Base-by-base conservation (phyloP, 1,140 invertebrate genomes). In the Aleiodes sp. region DNA sequence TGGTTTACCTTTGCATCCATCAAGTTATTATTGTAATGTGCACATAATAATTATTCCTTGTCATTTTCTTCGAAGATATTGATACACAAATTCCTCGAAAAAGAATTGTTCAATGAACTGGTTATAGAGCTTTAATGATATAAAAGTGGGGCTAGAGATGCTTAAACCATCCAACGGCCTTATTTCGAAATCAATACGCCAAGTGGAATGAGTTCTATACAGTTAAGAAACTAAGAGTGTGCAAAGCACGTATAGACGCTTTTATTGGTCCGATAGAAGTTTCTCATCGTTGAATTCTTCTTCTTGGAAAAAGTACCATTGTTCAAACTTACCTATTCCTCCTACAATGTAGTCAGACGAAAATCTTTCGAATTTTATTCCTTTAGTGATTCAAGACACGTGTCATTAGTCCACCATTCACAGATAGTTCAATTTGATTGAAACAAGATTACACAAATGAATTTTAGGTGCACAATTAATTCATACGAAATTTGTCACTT, bases 221-320 rank as follows among this genome's bases (percentile, higher is more conserved):
- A 21, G 29, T 9, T 12, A 26, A 19, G 35, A 61, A 60, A 61
- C 21, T 28, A n/a, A 28, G 41, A 52, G 56, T 46, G 37, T 43
- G 59, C 37, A 62, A 62, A 68, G 66, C 59, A 68, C 59, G 66
- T 68, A 62, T 62, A 19, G 59, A 68, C 19, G 43, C 37, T 62
- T 52, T 68, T 68, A 66, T 68, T 33, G 46, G 46, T 35, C 46
- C 56, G 56, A 60, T 60, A 67, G 29, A 67, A 67, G 19, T 59
- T 67, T 26, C 52, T 37, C 46, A 43, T 43, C 39, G 39, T 43
- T 16, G 39, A 4, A 16, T 6, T n/a, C 39, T 14, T 8, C 39
- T 43, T 12, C 39, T 43, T 16, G 7, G 39, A 2, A 52, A 24
- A n/a, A n/a, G 19, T 4, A 24, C 2, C 46, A 52, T 52, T 52